A percentile compares a stretch with the other conserved stretches of the same genome.
These are phyloP conservation scores for Flabesymbios commensalis DNA, from an alignment of 2,888 invertebrate species.

Conservation along the genomic window DNA sequence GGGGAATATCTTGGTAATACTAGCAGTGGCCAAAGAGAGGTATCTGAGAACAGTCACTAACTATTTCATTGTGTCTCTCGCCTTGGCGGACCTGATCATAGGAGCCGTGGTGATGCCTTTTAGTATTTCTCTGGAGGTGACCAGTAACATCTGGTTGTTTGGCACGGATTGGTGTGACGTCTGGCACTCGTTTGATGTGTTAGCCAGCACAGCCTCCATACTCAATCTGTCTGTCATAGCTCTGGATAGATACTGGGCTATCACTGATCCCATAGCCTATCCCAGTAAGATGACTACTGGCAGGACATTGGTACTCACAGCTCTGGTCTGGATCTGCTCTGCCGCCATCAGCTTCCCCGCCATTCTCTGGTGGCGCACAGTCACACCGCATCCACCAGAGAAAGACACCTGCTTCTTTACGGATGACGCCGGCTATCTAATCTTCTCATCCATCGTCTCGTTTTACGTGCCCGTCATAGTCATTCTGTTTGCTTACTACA, in stretches of 20 bases:
- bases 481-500: constrained; percentile 97
- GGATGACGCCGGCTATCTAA: constrained; percentile 91
- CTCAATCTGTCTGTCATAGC: constrained; percentile 96
- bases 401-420: constrained; percentile 81
- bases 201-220: constrained; percentile 96
- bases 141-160: constrained; percentile 76
- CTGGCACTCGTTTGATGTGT: constrained; percentile 95
- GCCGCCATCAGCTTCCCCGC: constrained; percentile 98
- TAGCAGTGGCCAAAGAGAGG: constrained; percentile 88
- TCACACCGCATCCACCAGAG: neutral
- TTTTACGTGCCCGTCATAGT: constrained; percentile 96
- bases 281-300: constrained; percentile 90
- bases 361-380: constrained; percentile 69
- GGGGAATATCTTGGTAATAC: constrained; percentile 91
- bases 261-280: constrained; percentile 90
- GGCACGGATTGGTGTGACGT: constrained; percentile 96
- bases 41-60: constrained; percentile 96
- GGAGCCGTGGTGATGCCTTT: constrained; percentile 98
- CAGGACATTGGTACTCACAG: constrained; percentile 84
- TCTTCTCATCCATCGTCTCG: constrained; percentile 96
- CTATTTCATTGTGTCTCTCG: constrained; percentile 94
- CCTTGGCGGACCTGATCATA: constrained; percentile 94
- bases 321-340: constrained; percentile 94
- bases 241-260: constrained; percentile 96
- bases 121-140: constrained; percentile 54